Percentiles rank a stretch among this genome's conserved stretches.
Conservation (phyloP, 2,113 vertebrate genomes). For the Heterotilapia buettikoferi region DNA sequence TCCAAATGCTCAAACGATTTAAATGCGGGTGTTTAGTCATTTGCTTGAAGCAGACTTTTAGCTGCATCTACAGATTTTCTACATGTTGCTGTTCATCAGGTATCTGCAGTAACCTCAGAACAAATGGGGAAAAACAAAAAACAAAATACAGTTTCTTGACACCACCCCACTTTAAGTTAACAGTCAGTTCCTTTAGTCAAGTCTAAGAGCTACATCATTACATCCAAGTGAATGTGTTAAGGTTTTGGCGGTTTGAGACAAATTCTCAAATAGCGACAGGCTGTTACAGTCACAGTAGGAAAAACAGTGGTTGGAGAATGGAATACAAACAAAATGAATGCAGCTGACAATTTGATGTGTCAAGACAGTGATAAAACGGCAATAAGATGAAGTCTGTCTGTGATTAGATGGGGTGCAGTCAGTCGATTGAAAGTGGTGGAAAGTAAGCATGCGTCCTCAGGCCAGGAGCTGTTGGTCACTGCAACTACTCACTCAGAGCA, state of each 20-base stretch:
- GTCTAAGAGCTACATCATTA: background rate
- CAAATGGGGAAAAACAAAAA: background rate
- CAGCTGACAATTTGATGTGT: background rate
- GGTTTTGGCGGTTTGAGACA: rapidly evolving
- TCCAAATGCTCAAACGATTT: background rate
- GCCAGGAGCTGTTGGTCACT: background rate
- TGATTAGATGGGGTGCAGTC: background rate
- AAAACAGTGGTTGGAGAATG: background rate
- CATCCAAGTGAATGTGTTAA: background rate
- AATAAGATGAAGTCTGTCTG: background rate
- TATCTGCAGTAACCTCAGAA: background rate
- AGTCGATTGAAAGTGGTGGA: background rate
- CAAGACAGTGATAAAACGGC: rapidly evolving
- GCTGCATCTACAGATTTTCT: background rate
- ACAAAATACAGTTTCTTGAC: background rate
- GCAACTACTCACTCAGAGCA: background rate
- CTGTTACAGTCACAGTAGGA: background rate
- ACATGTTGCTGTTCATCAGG: background rate
- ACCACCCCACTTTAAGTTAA: background rate
- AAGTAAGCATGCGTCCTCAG: background rate
- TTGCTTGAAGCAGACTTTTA: background rate
- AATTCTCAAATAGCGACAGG: background rate
- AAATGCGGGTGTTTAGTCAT: background rate
- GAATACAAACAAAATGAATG: background rate
- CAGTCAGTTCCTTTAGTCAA: background rate